Evolutionary conservation across 2,113 vertebrate genomes (phyloP).

Genomic region (Australoheros scitulus): DNA sequence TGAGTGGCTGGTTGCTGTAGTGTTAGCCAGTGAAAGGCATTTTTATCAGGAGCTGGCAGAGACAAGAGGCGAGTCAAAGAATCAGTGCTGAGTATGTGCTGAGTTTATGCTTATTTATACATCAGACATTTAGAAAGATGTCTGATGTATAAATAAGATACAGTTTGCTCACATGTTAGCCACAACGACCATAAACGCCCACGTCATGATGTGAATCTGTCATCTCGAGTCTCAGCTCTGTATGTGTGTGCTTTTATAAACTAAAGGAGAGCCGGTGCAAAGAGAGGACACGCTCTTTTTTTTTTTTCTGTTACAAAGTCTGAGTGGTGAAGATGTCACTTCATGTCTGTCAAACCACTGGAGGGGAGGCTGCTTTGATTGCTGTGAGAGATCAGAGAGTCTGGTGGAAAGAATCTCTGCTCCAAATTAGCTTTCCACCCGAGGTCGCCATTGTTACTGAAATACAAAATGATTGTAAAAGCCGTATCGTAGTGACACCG

Average conservation of each 20-base stretch:
- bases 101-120: too few relatives aligned
- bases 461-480: background rate
- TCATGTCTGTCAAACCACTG: background rate
- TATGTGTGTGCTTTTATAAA: background rate
- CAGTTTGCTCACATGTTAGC: background rate
- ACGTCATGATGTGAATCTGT: background rate
- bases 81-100: too few relatives aligned
- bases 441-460: background rate
- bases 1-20: background rate
- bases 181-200: background rate
- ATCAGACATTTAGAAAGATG: background rate
- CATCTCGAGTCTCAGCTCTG: background rate
- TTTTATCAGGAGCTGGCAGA: background rate
- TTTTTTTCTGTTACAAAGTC: background rate
- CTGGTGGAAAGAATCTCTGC: background rate
- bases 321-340: background rate
- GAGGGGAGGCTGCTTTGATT: constrained; percentile 14
- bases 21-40: background rate
- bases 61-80: background rate
- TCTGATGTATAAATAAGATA: background rate
- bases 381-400: background rate
- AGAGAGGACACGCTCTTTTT: background rate
- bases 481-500: background rate
- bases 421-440: constrained; percentile 4
- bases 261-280: background rate